These are phyloP conservation scores for Cossypha heuglini DNA, from an alignment of 2,797 vertebrate species.

Conservation along the genomic window DNA sequence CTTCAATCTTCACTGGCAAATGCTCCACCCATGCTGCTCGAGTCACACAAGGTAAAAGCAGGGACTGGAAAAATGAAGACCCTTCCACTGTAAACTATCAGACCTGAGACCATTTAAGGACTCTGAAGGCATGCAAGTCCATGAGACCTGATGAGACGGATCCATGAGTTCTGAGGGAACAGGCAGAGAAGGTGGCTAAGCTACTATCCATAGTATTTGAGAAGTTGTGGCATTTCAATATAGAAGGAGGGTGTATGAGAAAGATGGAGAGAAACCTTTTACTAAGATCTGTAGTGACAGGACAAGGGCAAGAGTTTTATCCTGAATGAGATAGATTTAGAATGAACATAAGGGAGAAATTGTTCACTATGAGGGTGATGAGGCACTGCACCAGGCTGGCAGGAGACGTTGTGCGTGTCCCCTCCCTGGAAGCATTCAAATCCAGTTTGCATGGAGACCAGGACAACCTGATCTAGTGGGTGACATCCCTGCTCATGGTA, in stretches of 20 bases:
- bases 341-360: not conserved
- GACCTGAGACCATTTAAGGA: not conserved
- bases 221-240: not conserved
- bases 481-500: fast-evolving
- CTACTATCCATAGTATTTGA: not conserved
- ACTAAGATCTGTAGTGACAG: not conserved
- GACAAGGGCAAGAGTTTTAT: not conserved
- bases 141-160: not conserved
- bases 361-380: not conserved
- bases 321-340: not conserved
- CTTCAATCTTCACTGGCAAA: not conserved
- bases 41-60: not conserved
- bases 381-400: not conserved
- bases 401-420: not conserved
- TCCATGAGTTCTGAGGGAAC: not conserved
- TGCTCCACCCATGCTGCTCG: not conserved
- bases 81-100: not conserved
- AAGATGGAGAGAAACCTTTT: not conserved
- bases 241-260: not conserved
- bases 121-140: not conserved
- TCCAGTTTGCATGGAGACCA: not conserved
- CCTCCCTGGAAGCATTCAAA: not conserved
- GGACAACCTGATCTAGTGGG: not conserved
- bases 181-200: not conserved
- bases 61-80: not conserved